A percentile compares a stretch with the other conserved stretches of the same genome.
phyloP scores from a whole-genome alignment of 64 coral and sea anemone genomes.

The Stichodactyla helianthus region DNA sequence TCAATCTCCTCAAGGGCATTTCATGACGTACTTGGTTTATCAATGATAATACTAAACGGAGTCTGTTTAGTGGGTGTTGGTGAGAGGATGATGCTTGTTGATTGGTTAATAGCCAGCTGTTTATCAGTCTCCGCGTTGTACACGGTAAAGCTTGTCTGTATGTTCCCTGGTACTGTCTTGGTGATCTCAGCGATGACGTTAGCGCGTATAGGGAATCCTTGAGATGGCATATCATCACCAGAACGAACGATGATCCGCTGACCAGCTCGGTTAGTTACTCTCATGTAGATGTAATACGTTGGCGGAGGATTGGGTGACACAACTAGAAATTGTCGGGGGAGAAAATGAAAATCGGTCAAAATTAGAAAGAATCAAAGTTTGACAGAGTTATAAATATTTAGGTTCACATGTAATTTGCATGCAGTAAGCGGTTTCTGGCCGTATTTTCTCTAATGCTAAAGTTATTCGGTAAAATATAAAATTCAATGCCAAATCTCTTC shows the following conservation, averaged over 20 bases:
- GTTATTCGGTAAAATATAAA: no score
- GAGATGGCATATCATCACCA: conserved; percentile 68
- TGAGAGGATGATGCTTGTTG: conserved; percentile 28
- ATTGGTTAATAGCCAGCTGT: conserved; percentile 60
- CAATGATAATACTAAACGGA: conserved; percentile 42
- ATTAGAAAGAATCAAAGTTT: no score
- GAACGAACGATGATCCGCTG: conserved; percentile 45
- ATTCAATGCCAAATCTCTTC: no score
- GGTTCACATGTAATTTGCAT: no score
- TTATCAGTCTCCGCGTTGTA: conserved; percentile 44
- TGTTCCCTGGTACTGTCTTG: conserved; percentile 57
- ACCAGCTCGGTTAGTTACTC: conserved; percentile 59
- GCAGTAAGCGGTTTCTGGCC: no score
- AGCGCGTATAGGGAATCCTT: conserved; percentile 48
- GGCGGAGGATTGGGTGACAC: conserved; percentile 61
- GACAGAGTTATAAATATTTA: no score
- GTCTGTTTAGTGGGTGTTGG: conserved; percentile 40
- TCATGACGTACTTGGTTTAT: conserved; percentile 43
- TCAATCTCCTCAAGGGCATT: no score
- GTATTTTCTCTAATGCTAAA: no score
- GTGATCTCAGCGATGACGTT: conserved; percentile 68
- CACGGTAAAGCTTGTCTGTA: conserved; percentile 50
- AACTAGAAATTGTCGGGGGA: conserved; percentile 45
- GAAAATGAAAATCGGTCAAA: no score
- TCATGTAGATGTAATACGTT: conserved; percentile 65